phyloP scores from a whole-genome alignment of 2,888 invertebrate genomes.

The Leucoptera coffeella region DNA sequence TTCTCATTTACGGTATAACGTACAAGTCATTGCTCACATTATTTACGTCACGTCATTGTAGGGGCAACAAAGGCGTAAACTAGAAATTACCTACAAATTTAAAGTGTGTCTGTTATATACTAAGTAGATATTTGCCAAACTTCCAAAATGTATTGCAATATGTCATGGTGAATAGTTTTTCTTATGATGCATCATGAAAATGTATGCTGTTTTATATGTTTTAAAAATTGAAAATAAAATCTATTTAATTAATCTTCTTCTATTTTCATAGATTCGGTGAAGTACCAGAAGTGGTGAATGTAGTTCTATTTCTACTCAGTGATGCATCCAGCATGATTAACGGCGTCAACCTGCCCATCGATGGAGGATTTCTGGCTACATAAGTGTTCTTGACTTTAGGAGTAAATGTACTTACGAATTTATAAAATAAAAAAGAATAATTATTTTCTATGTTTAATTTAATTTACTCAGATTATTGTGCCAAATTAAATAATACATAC shows the following conservation, averaged over 20 bases:
- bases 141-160: too few species aligned
- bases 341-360: conserved; percentile 72
- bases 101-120: too few species aligned
- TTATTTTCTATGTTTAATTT: conserved; percentile 11
- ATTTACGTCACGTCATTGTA: too few species aligned
- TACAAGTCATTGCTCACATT: not conserved
- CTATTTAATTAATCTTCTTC: too few species aligned
- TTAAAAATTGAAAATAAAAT: too few species aligned
- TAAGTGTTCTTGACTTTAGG: too few species aligned
- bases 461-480: conserved; percentile 47
- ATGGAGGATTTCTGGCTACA: conserved; percentile 65
- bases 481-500: conserved; percentile 49
- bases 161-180: not conserved
- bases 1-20: not conserved
- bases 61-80: too few species aligned
- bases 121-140: too few species aligned
- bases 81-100: too few species aligned
- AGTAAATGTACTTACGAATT: too few species aligned
- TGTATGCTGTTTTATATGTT: too few species aligned
- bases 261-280: conserved; percentile 60
- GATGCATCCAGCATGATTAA: conserved; percentile 52
- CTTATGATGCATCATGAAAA: not conserved
- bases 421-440: conserved; percentile 2
- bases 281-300: conserved; percentile 74
- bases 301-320: conserved; percentile 75